Evolutionary conservation across 2,888 invertebrate genomes (phyloP).

Genomic region (Pyrrhia umbra): DNA sequence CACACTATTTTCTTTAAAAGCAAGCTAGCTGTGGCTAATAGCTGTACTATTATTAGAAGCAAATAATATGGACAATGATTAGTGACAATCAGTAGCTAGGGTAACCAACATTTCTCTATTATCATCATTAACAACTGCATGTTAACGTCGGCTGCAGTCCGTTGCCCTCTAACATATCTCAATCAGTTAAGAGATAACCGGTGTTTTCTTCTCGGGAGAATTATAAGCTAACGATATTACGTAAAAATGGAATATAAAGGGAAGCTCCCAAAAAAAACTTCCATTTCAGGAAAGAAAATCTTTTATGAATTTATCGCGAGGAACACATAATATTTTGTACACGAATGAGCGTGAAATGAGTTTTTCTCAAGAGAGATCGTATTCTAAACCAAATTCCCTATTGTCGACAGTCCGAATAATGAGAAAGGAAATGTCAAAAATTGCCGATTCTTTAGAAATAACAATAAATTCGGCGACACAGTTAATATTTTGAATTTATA

Average conservation of each 20-base stretch:
- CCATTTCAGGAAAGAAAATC: constrained; percentile 30
- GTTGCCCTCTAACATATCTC: constrained; percentile 16
- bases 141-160: constrained; percentile 30
- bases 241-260: constrained; percentile 27
- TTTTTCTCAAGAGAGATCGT: constrained; percentile 63
- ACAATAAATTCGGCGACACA: constrained; percentile 40
- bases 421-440: constrained; percentile 45
- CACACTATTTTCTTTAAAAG: neutral
- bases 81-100: neutral
- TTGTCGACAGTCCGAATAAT: constrained; percentile 60
- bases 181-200: constrained; percentile 12
- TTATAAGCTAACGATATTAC: constrained; percentile 32
- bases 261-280: constrained; percentile 25
- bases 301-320: constrained; percentile 51
- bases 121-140: constrained; percentile 36
- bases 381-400: constrained; percentile 59
- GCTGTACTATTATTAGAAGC: constrained; percentile 14
- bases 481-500: constrained; percentile 29
- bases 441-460: constrained; percentile 33
- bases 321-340: constrained; percentile 52
- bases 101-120: constrained; percentile 40
- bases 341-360: constrained; percentile 64
- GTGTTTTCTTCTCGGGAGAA: constrained; percentile 7
- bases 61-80: constrained; percentile 18
- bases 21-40: neutral